Evolutionary conservation across 2,113 vertebrate species (phyloP), one percentile per base, ranked within the genome.

Genomic region (Neodon shergylaensis): DNA sequence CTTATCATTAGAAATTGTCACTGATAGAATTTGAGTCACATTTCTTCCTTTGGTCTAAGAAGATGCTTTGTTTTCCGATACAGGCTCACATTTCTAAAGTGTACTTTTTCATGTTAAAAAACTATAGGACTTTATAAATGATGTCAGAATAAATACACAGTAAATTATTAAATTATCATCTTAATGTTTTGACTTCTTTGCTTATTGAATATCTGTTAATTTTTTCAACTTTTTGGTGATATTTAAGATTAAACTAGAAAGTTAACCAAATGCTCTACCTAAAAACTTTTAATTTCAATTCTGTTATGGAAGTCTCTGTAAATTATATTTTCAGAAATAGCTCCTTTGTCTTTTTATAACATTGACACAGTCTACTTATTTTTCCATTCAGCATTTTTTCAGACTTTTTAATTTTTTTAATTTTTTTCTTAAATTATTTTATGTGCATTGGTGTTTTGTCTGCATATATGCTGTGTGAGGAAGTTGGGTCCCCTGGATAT

Each of bases 81-180:
- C 7, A 65, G 93, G 85, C 31, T 92, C 58, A 95, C 4, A 92
- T 79, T 94, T 92, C 49, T 52, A 95, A 95, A 24, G 26, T 84
- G 84, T 11, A 84, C 22, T 54, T 88, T 91, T 88, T 92, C 54
- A 84, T 78, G 47, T 61, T 61, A 77, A 95, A 93, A 85, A 44
- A 58, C 26, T 72, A 8, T 1, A 88, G 49, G 95, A 54, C 8
- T 86, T 49, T n/a, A 49, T 47, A 14, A 79, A 68, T 47, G 12
- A 84, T 49, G 54, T 72, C 70, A 93, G 33, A 91, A 92, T 95
- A 77, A 76, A 87, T 13, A 89, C 24, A 17, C 0, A 91, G 83
- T 88, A 88, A 36, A 1, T 49, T n/a, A 84, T 44, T 21, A 66
- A 85, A 17, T 66, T 63, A 76, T 68, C 74, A 77, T 72, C 13